phyloP scores from a whole-genome alignment of 2,888 invertebrate genomes.

The Brenthis ino region DNA sequence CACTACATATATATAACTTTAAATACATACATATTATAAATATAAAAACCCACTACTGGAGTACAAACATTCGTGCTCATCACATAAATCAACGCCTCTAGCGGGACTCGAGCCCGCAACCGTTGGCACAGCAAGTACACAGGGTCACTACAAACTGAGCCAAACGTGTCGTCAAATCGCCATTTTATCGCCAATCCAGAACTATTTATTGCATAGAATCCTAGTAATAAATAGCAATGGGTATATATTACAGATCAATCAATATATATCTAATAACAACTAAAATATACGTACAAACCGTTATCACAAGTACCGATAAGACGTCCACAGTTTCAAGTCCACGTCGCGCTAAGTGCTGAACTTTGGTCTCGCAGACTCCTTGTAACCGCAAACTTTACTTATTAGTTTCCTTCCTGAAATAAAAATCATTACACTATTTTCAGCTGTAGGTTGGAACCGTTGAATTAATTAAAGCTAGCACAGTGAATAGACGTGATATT shows the following conservation, averaged over 20 bases:
- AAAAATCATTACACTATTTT: constrained; percentile 16
- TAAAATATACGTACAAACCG: background rate
- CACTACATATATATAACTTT: no score
- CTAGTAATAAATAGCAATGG: background rate
- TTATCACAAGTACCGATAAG: constrained; percentile 6
- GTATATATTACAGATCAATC: background rate
- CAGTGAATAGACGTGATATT: no score
- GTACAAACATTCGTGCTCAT: no score
- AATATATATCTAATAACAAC: no score
- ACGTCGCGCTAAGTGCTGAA: constrained; percentile 18
- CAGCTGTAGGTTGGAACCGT: constrained; percentile 3
- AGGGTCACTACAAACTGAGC: no score
- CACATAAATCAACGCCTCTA: no score
- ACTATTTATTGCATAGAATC: background rate
- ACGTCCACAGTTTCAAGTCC: constrained; percentile 16
- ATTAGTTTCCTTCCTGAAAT: constrained; percentile 21
- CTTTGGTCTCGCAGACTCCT: constrained; percentile 21
- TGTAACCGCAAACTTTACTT: constrained; percentile 19
- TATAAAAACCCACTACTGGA: no score
- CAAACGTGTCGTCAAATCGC: no score
- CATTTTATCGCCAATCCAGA: no score
- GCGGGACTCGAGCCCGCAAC: no score
- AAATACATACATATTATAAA: no score
- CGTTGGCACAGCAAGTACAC: no score
- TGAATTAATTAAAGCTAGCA: background rate